Evolutionary conservation across 1,140 invertebrate species (phyloP).

Genomic region (Epicauta chinensis): DNA sequence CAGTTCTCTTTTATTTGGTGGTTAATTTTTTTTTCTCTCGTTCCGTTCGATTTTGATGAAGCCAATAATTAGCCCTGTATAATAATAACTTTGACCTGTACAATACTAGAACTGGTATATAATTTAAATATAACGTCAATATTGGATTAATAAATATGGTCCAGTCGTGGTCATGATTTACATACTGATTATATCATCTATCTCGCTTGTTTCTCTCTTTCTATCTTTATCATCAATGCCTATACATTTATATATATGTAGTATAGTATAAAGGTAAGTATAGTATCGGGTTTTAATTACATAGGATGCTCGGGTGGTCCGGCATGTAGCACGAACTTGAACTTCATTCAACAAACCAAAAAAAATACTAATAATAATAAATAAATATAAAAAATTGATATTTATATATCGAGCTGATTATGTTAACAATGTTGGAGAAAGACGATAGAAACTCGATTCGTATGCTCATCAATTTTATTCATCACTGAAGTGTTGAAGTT

Average conservation of each 20-base stretch:
- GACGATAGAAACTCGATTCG: no score
- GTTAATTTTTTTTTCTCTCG: conserved; percentile 18
- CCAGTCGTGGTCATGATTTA: conserved; percentile 38
- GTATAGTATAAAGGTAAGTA: conserved; percentile 19
- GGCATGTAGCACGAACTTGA: conserved; percentile 29
- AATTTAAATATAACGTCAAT: conserved; percentile 38
- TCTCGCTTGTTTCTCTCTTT: conserved; percentile 9
- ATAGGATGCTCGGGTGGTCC: conserved; percentile 36
- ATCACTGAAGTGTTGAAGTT: no score
- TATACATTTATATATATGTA: no score
- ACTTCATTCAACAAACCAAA: conserved; percentile 25
- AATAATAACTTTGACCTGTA: conserved; percentile 24
- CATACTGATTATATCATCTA: conserved; percentile 37
- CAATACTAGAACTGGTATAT: conserved; percentile 29
- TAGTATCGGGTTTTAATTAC: conserved; percentile 36
- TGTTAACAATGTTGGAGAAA: no score
- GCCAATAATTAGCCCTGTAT: conserved; percentile 25
- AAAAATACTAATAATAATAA: no score
- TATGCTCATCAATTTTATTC: no score
- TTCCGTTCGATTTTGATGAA: no score
- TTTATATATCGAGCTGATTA: no score
- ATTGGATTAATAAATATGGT: conserved; percentile 41
- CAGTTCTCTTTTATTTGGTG: conserved; percentile 16
- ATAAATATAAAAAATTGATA: no score
- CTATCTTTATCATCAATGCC: no score